phyloP scores from a whole-genome alignment of 2,113 vertebrate genomes.

The Chaetodon auriga region DNA sequence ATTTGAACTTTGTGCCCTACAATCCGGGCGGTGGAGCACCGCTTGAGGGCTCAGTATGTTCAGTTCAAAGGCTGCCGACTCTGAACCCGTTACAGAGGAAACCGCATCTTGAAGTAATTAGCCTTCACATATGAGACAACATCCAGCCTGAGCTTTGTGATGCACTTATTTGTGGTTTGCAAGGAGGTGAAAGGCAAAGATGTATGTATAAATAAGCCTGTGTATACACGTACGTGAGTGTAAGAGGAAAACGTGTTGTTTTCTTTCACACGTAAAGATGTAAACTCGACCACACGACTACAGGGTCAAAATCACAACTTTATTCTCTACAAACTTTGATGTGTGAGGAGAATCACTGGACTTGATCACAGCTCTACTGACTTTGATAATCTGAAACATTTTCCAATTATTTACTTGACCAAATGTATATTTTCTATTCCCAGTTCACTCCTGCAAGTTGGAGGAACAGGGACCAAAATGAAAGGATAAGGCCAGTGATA shows the following conservation, averaged over 20 bases:
- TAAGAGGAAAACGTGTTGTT: neutral
- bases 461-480: neutral
- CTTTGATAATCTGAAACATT: neutral
- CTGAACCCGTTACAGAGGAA: constrained; percentile 25
- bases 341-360: neutral
- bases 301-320: neutral
- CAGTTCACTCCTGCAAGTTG: neutral
- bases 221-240: neutral
- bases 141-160: constrained; percentile 22
- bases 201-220: neutral
- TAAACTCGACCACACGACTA: neutral
- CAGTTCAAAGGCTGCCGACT: constrained; percentile 27
- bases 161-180: constrained; percentile 5
- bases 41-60: constrained; percentile 24
- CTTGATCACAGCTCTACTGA: neutral
- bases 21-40: constrained; percentile 5
- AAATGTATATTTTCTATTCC: neutral
- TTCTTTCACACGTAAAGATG: neutral
- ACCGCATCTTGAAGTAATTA: constrained; percentile 35
- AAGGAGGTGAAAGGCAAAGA: constrained; percentile 9
- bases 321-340: neutral
- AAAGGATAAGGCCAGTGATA: neutral
- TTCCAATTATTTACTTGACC: neutral
- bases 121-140: constrained; percentile 15
- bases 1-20: constrained; percentile 26